A percentile compares a stretch with the other conserved stretches of the same genome.
These are phyloP conservation scores for Troides helena DNA, from an alignment of 2,888 invertebrate species.

Conservation along the genomic window DNA sequence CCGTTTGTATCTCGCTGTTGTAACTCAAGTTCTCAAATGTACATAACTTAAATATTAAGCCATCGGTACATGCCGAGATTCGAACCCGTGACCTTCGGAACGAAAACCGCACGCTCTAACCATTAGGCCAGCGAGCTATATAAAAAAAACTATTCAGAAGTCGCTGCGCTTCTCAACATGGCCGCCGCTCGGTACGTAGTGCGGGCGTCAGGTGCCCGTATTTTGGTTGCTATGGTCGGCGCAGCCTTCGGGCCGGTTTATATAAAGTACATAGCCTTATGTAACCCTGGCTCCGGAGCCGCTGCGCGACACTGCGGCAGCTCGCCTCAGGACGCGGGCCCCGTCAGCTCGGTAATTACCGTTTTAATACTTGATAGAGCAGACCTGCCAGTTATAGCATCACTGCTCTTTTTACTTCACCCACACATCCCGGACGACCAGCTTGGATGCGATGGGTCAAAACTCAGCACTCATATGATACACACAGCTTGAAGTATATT, in stretches of 20 bases:
- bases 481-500: no score
- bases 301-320: conserved; percentile 31
- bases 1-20: no score
- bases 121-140: no score
- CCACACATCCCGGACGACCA: not conserved
- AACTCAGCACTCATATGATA: no score
- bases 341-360: conserved; percentile 25
- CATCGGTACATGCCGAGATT: no score
- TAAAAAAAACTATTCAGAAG: no score
- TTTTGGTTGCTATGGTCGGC: conserved; percentile 72
- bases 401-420: conserved; percentile 1
- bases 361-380: conserved; percentile 27
- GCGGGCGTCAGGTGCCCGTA: conserved; percentile 76
- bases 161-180: conserved; percentile 33
- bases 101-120: no score
- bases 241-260: conserved; percentile 70
- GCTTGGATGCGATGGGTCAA: not conserved
- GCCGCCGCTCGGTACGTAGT: conserved; percentile 39
- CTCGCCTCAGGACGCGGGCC: conserved; percentile 28
- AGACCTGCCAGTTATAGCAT: conserved; percentile 2
- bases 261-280: conserved; percentile 61
- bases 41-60: no score
- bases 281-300: conserved; percentile 37
- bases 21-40: no score
- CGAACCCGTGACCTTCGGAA: no score